Base-by-base conservation (phyloP, 2,797 vertebrate species). In the Cygnus olor region DNA sequence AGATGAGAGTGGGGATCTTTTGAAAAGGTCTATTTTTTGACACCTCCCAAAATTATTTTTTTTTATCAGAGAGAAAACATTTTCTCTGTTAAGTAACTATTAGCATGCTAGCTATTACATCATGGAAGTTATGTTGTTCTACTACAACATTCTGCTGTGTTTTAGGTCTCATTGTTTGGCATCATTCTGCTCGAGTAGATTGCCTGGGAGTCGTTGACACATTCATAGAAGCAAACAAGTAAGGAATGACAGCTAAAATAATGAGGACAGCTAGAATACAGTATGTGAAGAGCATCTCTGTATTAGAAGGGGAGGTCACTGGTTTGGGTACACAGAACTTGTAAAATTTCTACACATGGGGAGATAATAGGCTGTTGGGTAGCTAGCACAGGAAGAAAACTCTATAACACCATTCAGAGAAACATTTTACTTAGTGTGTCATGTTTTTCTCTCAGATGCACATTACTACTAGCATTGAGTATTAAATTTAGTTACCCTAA, bases 241-340 rank as follows among this genome's bases (percentile, higher is more conserved):
- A 25, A 40, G 83, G 49, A 81, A 61, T 60, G 90, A 92, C 60
- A 94, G 76, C 17, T 57, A 5, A 87, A 92, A 86, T 49, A 88
- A 68, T 22, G 85, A 89, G 22, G 66, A 81, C 85, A 92, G 89
- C 88, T 97, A 96, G 96, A 96, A 97, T 90, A 84, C 10, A 71
- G 65, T 36, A 69, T 88, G 94, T 85, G 96, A 97, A 97, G 96
- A 98, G 96, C 69, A 89, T 10, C 73, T 97, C 96, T 97, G 96
- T 25, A 77, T 97, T 92, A 98, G 96, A 95, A 97, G 97, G 93
- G 96, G 96, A 98, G 97, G 97, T 96, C 97, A 98, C 51, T 85
- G 97, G 95, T 98, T 96, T 45, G 80, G 28, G 42, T 34, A 11
- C 22, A 13, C 15, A 80, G 69, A 73, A 24, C 28, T 69, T 14